Percentiles rank a stretch among this genome's conserved stretches.
These are phyloP conservation scores for Heterocephalus glaber DNA, from an alignment of 2,113 vertebrate species.

Conservation along the genomic window DNA sequence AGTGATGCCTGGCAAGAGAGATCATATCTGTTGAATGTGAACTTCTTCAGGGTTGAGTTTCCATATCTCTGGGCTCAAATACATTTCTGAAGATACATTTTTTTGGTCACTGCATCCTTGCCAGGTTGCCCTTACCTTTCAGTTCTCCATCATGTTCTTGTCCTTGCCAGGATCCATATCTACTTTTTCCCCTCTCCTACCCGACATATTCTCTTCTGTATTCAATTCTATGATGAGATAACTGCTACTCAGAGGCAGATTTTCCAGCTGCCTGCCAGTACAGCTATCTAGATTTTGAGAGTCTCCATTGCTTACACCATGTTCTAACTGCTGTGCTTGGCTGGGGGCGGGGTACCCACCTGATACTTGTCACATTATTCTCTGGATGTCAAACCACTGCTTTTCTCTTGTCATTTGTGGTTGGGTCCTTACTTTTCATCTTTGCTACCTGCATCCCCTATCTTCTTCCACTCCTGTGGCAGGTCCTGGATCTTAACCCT, in stretches of 20 bases:
- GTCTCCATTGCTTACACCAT: not conserved
- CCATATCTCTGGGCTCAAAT: not conserved
- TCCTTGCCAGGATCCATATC: not conserved
- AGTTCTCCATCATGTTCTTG: not conserved
- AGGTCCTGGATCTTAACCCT: not conserved
- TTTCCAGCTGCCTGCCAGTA: not conserved
- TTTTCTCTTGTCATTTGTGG: not conserved
- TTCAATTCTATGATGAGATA: not conserved
- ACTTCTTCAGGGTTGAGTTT: constrained; percentile 5
- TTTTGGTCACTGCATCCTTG: not conserved
- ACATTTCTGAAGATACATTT: not conserved
- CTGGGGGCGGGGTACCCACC: too few relatives aligned
- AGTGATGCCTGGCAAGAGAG: too few relatives aligned
- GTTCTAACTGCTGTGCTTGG: not conserved
- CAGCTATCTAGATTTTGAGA: not conserved
- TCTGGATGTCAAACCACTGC: not conserved
- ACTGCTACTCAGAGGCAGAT: not conserved
- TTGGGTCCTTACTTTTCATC: not conserved
- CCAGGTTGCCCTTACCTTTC: not conserved
- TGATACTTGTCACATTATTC: not conserved
- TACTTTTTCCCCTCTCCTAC: not conserved
- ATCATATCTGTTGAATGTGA: not conserved
- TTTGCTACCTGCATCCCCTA: not conserved
- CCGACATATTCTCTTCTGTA: not conserved
- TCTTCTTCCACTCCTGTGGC: not conserved